These are phyloP conservation scores for Heptranchias perlo DNA, from an alignment of 2,113 vertebrate genomes.

Conservation along the genomic window DNA sequence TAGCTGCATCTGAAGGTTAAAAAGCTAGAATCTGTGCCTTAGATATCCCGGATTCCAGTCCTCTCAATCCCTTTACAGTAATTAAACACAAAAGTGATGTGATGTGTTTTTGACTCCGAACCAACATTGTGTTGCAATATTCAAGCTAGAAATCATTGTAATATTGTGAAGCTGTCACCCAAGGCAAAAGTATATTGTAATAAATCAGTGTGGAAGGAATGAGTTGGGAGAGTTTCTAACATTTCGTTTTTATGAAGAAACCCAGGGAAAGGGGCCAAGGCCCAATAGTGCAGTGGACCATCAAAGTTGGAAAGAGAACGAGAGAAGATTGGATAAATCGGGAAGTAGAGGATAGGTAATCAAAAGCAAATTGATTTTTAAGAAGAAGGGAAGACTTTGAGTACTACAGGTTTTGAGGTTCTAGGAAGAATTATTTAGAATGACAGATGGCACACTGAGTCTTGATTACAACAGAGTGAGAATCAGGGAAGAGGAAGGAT, in stretches of 20 bases:
- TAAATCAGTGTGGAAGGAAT: too few species aligned
- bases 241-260: too few species aligned
- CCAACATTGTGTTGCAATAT: not conserved
- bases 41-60: not conserved
- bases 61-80: not conserved
- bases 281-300: too few species aligned
- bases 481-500: not conserved
- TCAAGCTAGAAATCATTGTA: not conserved
- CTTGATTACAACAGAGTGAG: not conserved
- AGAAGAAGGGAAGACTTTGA: not conserved
- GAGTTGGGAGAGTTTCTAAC: too few species aligned
- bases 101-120: not conserved
- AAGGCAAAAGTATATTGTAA: too few species aligned
- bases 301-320: too few species aligned
- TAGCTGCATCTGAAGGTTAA: not conserved
- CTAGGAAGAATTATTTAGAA: not conserved
- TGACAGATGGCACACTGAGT: not conserved
- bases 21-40: not conserved
- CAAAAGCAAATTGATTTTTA: not conserved
- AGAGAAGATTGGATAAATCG: too few species aligned
- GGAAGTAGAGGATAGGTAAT: too few species aligned
- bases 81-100: not conserved
- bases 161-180: too few species aligned
- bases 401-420: not conserved
- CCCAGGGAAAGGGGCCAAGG: too few species aligned